phyloP scores from a whole-genome alignment of 2,888 invertebrate species.

The Temnothorax ravouxi region DNA sequence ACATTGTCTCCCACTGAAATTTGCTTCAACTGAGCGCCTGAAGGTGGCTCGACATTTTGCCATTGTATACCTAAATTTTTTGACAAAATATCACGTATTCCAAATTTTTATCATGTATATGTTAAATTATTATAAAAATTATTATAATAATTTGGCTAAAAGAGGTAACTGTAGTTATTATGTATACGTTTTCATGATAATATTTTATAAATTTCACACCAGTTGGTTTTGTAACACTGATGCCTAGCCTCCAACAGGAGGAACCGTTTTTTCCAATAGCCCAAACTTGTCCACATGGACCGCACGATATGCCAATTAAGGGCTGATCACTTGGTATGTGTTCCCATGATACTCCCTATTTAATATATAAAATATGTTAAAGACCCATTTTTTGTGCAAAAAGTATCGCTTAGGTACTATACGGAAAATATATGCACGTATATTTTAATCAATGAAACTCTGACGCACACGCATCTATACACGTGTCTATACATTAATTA shows the following conservation, averaged over 20 bases:
- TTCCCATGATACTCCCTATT: constrained; percentile 92
- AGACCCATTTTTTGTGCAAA: not conserved
- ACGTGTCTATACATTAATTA: not conserved
- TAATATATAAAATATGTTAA: constrained; percentile 17
- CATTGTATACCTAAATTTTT: constrained; percentile 89
- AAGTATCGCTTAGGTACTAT: not conserved
- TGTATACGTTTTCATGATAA: not conserved
- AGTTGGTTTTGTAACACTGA: constrained; percentile 90
- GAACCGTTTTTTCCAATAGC: constrained; percentile 95
- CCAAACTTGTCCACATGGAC: constrained; percentile 92
- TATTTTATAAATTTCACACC: constrained; percentile 82
- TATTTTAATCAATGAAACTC: constrained; percentile 18
- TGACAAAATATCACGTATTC: not conserved
- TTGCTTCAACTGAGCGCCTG: constrained; percentile 90
- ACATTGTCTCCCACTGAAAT: constrained; percentile 91
- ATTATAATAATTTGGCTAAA: not conserved
- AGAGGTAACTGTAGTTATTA: not conserved
- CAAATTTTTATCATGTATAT: not conserved
- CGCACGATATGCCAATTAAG: constrained; percentile 91
- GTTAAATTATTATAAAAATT: not conserved
- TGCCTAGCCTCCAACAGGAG: constrained; percentile 93
- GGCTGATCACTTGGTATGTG: constrained; percentile 94
- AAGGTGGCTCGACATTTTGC: constrained; percentile 93
- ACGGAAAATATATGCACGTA: not conserved
- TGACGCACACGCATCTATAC: not conserved